A percentile compares a stretch with the other conserved stretches of the same genome.
These are phyloP conservation scores for Clivina fossor DNA, from an alignment of 2,888 invertebrate genomes.

Conservation along the genomic window DNA sequence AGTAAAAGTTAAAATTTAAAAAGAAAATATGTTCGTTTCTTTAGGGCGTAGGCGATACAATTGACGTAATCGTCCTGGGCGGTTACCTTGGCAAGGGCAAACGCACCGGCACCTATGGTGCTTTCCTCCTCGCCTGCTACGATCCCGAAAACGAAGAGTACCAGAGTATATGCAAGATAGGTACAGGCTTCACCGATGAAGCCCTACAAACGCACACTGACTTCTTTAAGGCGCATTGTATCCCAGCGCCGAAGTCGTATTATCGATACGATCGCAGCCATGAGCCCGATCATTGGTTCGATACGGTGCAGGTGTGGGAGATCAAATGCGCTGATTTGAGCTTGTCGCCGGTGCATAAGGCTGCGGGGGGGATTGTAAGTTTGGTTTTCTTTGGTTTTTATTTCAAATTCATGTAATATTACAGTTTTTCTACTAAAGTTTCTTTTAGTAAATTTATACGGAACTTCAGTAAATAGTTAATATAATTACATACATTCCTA, in stretches of 20 bases:
- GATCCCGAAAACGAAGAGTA: slow-evolving; percentile 88
- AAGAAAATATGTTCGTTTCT: too few relatives aligned
- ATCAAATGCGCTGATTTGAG: slow-evolving; percentile 97
- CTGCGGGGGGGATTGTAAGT: slow-evolving; percentile 79
- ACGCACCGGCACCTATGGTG: slow-evolving; percentile 90
- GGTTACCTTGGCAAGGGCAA: slow-evolving; percentile 92
- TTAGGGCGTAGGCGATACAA: slow-evolving; percentile 92
- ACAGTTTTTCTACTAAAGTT: too few relatives aligned
- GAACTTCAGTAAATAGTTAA: too few relatives aligned
- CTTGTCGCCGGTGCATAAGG: slow-evolving; percentile 90
- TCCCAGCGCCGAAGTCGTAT: slow-evolving; percentile 75
- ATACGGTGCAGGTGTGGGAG: slow-evolving; percentile 89
- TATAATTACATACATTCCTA: too few relatives aligned
- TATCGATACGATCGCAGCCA: slow-evolving; percentile 74
- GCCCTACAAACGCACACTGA: slow-evolving; percentile 76
- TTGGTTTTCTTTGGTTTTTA: too few relatives aligned
- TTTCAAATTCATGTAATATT: too few relatives aligned
- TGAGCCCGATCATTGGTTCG: slow-evolving; percentile 88
- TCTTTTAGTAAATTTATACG: too few relatives aligned
- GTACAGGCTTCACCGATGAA: slow-evolving; percentile 94
- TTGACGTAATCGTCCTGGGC: slow-evolving; percentile 95
- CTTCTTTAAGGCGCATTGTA: slow-evolving; percentile 73
- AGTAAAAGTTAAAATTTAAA: too few relatives aligned
- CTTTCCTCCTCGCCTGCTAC: slow-evolving; percentile 92
- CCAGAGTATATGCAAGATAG: slow-evolving; percentile 92